Conservation (phyloP, 2,888 invertebrate genomes). For the Halictus quadricinctus region DNA sequence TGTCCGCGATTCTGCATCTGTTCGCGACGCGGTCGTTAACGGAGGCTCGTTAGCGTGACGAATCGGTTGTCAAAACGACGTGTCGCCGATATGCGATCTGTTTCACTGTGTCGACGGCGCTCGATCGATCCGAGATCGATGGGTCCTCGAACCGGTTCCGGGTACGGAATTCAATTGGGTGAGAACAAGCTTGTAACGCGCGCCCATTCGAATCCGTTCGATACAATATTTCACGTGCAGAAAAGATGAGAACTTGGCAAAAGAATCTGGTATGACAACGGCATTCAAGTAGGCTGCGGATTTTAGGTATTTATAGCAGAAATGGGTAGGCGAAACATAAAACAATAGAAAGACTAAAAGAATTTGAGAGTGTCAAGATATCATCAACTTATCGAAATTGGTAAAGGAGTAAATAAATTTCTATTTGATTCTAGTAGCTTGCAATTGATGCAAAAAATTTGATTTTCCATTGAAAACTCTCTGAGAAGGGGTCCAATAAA, state of each 20-base stretch:
- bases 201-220: not conserved
- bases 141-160: not conserved
- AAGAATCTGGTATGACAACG: no score
- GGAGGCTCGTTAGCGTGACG: slow-evolving; percentile 71
- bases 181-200: not conserved
- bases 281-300: no score
- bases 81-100: slow-evolving; percentile 54
- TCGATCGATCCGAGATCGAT: slow-evolving; percentile 38
- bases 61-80: slow-evolving; percentile 72
- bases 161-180: not conserved
- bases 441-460: no score
- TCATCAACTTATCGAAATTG: no score
- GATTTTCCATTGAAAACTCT: no score
- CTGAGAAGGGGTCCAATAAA: no score
- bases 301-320: no score
- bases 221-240: not conserved
- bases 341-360: no score
- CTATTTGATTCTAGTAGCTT: no score
- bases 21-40: slow-evolving; percentile 66
- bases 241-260: not conserved
- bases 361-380: no score
- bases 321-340: no score
- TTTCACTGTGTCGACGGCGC: not conserved
- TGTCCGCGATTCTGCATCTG: slow-evolving; percentile 42
- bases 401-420: no score